These are phyloP conservation scores for Eugnorisma glareosa DNA, from an alignment of 2,888 invertebrate species.

Conservation along the genomic window DNA sequence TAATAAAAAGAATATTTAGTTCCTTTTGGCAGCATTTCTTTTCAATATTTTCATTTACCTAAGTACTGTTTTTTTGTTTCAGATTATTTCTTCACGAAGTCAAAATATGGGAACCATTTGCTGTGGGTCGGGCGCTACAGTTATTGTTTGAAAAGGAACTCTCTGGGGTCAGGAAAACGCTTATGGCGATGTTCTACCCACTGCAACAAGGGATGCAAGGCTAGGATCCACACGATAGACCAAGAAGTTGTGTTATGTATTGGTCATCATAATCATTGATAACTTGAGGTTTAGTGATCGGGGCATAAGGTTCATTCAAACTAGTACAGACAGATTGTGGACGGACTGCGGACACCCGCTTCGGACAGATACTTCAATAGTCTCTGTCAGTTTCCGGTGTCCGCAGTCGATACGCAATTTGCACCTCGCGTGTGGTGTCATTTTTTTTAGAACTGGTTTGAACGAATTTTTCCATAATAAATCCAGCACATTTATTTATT, in stretches of 20 bases:
- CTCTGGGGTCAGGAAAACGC: constrained; percentile 33
- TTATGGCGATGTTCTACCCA: constrained; percentile 67
- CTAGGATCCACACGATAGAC: constrained; percentile 47
- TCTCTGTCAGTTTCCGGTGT: no score
- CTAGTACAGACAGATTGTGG: no score
- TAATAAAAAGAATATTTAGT: no score
- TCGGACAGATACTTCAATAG: no score
- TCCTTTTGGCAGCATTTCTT: neutral
- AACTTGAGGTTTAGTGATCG: neutral
- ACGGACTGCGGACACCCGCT: no score
- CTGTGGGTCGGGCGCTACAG: constrained; percentile 33
- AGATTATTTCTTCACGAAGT: constrained; percentile 37
- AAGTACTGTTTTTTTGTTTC: constrained; percentile 7
- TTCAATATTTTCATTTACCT: neutral
- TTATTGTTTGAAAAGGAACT: constrained; percentile 41
- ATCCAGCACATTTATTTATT: no score
- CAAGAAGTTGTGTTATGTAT: constrained; percentile 5
- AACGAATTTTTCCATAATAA: no score
- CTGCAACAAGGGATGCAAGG: constrained; percentile 59
- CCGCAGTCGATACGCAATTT: no score
- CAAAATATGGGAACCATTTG: constrained; percentile 37
- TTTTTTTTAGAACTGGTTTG: no score
- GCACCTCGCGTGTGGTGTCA: no score
- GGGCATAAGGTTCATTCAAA: no score
- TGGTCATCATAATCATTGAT: constrained; percentile 44